Percentiles rank a stretch among this genome's conserved stretches.
Conservation (phyloP, 2,797 vertebrate genomes). For the Nyctalus aviator region DNA sequence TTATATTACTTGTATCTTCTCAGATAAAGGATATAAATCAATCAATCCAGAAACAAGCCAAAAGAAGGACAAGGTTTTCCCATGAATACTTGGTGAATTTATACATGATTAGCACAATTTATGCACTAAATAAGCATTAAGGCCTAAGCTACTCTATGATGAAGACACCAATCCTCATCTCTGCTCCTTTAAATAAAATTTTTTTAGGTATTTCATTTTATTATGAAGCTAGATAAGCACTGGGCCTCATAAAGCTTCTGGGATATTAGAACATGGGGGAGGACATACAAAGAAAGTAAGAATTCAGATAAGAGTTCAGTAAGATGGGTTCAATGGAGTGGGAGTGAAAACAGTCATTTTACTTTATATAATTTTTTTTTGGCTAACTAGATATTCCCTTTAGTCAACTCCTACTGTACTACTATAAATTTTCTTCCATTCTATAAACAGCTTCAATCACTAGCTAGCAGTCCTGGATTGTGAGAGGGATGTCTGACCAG, state of each 20-base stretch:
- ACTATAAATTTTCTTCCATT: not conserved
- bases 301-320: not conserved
- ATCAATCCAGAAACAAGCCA: not conserved
- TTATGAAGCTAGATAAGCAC: not conserved
- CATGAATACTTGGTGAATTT: not conserved
- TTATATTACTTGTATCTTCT: not conserved
- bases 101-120: not conserved
- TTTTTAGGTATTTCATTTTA: not conserved
- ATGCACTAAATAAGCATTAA: not conserved
- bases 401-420: not conserved
- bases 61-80: not conserved
- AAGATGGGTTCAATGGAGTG: not conserved
- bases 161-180: not conserved
- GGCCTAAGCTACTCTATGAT: not conserved
- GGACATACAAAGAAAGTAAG: not conserved
- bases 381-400: not conserved
- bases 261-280: not conserved
- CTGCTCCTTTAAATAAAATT: not conserved
- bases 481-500: too few relatives aligned
- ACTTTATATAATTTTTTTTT: conserved; percentile 8
- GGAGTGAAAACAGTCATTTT: not conserved
- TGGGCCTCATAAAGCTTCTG: not conserved
- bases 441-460: not conserved
- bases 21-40: not conserved
- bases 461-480: too few relatives aligned